Percentiles rank a stretch among this genome's conserved stretches.
Conservation (phyloP, 92 coral and sea anemone species). For the Paramuricea clavata region DNA sequence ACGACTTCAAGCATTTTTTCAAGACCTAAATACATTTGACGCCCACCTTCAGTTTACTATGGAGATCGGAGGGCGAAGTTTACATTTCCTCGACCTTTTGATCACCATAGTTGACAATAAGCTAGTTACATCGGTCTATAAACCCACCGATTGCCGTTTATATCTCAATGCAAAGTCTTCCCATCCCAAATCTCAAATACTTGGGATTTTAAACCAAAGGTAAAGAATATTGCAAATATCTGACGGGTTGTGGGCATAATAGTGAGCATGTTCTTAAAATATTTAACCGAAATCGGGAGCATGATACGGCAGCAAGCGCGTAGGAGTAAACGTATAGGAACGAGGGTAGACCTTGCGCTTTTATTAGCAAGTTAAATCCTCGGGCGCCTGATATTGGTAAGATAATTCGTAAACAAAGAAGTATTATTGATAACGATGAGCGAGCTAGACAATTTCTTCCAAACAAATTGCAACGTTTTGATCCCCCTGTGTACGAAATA, state of each 20-base stretch:
- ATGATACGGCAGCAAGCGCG: constrained; percentile 22
- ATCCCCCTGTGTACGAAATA: too few species aligned
- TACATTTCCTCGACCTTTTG: constrained; percentile 14
- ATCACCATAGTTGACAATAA: background rate
- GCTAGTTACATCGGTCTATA: background rate
- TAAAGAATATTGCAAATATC: background rate
- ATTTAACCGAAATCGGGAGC: constrained; percentile 1
- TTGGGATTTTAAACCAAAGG: background rate
- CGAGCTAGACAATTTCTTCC: background rate
- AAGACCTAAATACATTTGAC: background rate
- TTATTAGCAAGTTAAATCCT: constrained; percentile 5
- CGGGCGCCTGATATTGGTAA: background rate
- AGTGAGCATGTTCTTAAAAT: background rate
- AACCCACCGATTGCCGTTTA: constrained; percentile 22
- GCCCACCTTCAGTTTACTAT: constrained; percentile 1
- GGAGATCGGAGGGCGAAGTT: constrained; percentile 7
- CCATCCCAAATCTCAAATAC: constrained; percentile 1
- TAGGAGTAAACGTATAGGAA: background rate
- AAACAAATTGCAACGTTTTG: too few species aligned
- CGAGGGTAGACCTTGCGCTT: constrained; percentile 12
- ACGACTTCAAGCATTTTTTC: constrained; percentile 20
- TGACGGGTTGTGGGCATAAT: constrained; percentile 12
- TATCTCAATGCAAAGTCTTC: constrained; percentile 10
- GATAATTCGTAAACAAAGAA: background rate
- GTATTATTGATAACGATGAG: background rate